A percentile compares a stretch with the other conserved stretches of the same genome.
Evolutionary conservation across 1,140 invertebrate species (phyloP).

Genomic region (Oedothorax gibbosus): DNA sequence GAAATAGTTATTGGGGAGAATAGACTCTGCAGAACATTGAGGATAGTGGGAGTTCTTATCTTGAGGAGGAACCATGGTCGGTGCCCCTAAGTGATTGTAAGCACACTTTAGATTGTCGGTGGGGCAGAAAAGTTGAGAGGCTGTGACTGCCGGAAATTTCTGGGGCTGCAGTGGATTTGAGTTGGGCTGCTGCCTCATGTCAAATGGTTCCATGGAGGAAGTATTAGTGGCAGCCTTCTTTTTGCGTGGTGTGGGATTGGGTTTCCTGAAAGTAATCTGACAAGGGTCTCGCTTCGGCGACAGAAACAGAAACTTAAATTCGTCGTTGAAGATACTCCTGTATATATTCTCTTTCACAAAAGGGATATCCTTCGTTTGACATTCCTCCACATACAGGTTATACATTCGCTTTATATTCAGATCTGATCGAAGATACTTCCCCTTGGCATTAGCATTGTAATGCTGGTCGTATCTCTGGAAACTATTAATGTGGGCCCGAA

Average conservation of each 20-base stretch:
- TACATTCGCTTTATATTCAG: constrained; percentile 57
- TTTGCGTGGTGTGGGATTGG: constrained; percentile 24
- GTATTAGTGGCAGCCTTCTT: constrained; percentile 25
- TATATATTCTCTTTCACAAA: constrained; percentile 57
- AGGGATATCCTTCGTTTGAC: constrained; percentile 39
- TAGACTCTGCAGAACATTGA: constrained; percentile 5
- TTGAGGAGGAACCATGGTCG: constrained; percentile 13
- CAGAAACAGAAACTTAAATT: constrained; percentile 36
- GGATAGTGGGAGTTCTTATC: constrained; percentile 30
- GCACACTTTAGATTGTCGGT: constrained; percentile 43
- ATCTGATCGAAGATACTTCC: constrained; percentile 46
- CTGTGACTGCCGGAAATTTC: constrained; percentile 21
- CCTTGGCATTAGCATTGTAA: constrained; percentile 42
- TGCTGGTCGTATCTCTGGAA: constrained; percentile 45
- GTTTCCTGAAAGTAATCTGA: not conserved
- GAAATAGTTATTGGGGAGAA: constrained; percentile 33
- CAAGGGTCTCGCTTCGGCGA: constrained; percentile 44
- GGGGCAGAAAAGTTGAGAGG: constrained; percentile 41
- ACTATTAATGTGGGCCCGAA: constrained; percentile 42
- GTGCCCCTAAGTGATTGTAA: constrained; percentile 43
- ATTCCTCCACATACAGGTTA: constrained; percentile 46
- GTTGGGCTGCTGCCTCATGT: constrained; percentile 13
- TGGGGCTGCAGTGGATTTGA: constrained; percentile 7
- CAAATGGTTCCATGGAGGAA: not conserved
- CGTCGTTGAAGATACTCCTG: constrained; percentile 56